Conservation (phyloP, 2,113 vertebrate species). For the human (Homo sapiens) region DNA sequence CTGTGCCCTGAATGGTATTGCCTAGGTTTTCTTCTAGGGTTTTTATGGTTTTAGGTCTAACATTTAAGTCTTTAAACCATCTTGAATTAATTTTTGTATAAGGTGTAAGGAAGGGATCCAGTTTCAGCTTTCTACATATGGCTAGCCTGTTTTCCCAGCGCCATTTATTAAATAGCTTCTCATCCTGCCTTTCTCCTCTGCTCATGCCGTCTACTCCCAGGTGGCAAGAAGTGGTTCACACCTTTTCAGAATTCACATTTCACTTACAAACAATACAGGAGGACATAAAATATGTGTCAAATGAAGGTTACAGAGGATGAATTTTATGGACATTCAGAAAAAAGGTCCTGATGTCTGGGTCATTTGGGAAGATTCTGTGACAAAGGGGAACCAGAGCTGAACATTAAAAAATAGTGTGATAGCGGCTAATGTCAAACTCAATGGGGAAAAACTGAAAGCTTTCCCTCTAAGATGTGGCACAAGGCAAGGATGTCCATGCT, state of each 20-base stretch:
- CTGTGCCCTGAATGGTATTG: too few relatives aligned
- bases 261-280: not conserved
- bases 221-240: too few relatives aligned
- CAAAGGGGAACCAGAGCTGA: not conserved
- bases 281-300: not conserved
- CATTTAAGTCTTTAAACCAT: too few relatives aligned
- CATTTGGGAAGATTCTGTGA: not conserved
- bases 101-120: too few relatives aligned
- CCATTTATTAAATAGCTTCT: not conserved
- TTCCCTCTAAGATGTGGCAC: not conserved
- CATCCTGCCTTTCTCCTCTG: not conserved
- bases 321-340: not conserved
- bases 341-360: not conserved
- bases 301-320: not conserved
- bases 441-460: not conserved
- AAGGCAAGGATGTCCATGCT: not conserved
- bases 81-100: too few relatives aligned
- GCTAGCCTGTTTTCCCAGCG: too few relatives aligned
- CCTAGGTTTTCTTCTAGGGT: too few relatives aligned
- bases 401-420: not conserved
- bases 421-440: not conserved
- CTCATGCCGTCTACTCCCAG: not conserved
- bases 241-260: not conserved
- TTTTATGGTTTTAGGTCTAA: too few relatives aligned
- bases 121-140: too few relatives aligned